Base-by-base conservation (phyloP, 2,888 invertebrate genomes). In the Heliothis peltigera region DNA sequence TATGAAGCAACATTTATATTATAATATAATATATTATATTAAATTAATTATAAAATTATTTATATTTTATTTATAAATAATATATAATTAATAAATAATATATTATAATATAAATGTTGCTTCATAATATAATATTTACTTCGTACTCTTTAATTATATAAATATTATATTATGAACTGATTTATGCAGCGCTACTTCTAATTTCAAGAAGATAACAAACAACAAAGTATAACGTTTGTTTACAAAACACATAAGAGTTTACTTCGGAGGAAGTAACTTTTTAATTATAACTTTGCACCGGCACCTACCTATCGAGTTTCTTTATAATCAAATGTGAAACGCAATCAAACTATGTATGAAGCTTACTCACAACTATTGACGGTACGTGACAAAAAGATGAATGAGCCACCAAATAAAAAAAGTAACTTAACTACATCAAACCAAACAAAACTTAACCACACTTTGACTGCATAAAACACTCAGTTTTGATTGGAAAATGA, bases 401-500 rank as follows among this genome's bases (percentile, higher is more conserved):
- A n/a, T n/a, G 1, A 1, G 1, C n/a, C 15, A 10, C 15, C n/a
- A 39, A n/a, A 4, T n/a, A 12, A 32, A 10, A 32, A 32, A 32
- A 10, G 4, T 25, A 3, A 32, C 12, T 32, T 32, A 32, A 32
- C 32, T 32, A 32, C 28, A 10, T 28, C 15, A 35, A 4, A 15
- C 15, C 35, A 4, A 35, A n/a, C 17, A 42, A 7, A 17, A 6
- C 17, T 42, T 17, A 17, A 7, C 6, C 42, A 42, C 42, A 39
- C n/a, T 35, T 47, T n/a, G 21, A n/a, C 47, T 42, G 25, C 15
- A 35, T 12, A 7, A 32, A 55, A 22, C 4, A 18, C 8, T 21
- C 6, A 17, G 21, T 17, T 43, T 28, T 47, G 47, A 48, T 57
- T 22, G 21, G 21, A 57, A 39, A 48, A 48, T 22, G n/a, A 35